Base-by-base conservation (phyloP, 2,797 vertebrate species). In the Sphenodon punctatus region DNA sequence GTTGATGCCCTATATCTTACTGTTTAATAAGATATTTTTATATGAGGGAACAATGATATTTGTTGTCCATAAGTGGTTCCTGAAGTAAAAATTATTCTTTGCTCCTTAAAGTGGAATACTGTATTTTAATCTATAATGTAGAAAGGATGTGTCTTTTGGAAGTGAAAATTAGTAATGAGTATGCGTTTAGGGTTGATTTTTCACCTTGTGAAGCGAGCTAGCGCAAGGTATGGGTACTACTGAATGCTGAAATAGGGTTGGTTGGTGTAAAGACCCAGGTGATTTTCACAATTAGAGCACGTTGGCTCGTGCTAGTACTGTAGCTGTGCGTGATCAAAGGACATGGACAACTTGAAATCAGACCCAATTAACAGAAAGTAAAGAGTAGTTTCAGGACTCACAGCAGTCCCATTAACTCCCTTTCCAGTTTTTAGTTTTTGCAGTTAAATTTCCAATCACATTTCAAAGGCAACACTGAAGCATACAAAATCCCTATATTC, bases 71-170 rank as follows among this genome's bases (percentile, higher is more conserved):
- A n/a, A n/a, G n/a, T n/a, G n/a, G n/a, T 73, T 14, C 3, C 39
- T 39, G 10, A 22, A 1, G 0, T 0, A 5, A 45, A 45, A 43
- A 53, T 30, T 15, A 13, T 3, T 3, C 13, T 36, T 30, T 42
- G 1, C 53, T 49, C 74, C 46, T 6, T 68, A 39, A 6, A 17
- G 5, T 19, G 30, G 23, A 0, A 0, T n/a, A 5, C 25, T 65
- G 48, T 8, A 42, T 64, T 4, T 8, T 7, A 38, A 4, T 5
- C 4, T 66, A 20, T 65, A 25, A 10, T 43, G 9, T 19, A 25
- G 14, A 51, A 38, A 0, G 0, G 2, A n/a, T n/a, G n/a, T 41
- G 8, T 19, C 39, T 41, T 67, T 46, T 73, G 19, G 5, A 4
- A 10, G 23, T 39, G 65, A n/a, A n/a, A n/a, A n/a, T n/a, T n/a